A percentile compares a stretch with the other conserved stretches of the same genome.
These are phyloP conservation scores for Calephelis nemesis DNA, from an alignment of 1,140 invertebrate species.

Conservation along the genomic window DNA sequence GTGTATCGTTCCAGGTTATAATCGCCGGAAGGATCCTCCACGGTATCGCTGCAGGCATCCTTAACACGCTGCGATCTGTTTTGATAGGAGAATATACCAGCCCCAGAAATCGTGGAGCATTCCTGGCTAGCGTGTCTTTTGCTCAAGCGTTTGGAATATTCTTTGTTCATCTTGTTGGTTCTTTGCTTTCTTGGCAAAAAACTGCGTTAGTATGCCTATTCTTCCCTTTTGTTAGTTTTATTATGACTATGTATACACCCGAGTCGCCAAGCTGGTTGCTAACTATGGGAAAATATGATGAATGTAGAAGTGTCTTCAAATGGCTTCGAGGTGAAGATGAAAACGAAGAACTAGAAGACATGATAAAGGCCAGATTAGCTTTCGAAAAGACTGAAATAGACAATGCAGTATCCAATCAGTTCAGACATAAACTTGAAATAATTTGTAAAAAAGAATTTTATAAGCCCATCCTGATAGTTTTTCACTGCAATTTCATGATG, in stretches of 20 bases:
- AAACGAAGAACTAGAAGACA: conserved; percentile 53
- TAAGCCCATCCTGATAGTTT: conserved; percentile 55
- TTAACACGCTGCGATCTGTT: conserved; percentile 34
- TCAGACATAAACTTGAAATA: conserved; percentile 32
- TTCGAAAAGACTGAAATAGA: conserved; percentile 31
- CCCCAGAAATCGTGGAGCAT: conserved; percentile 75
- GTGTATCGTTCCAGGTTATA: conserved; percentile 31
- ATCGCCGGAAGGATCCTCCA: conserved; percentile 35
- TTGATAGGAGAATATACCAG: conserved; percentile 61
- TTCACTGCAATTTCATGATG: conserved; percentile 45
- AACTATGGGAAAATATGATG: conserved; percentile 64
- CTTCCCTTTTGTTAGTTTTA: conserved; percentile 65
- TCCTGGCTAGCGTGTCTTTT: conserved; percentile 73
- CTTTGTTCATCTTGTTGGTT: conserved; percentile 76
- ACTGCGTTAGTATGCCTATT: conserved; percentile 71
- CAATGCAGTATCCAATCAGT: conserved; percentile 26
- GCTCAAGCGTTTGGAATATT: conserved; percentile 75
- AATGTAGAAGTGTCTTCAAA: conserved; percentile 67
- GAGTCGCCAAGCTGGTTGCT: conserved; percentile 85
- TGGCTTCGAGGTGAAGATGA: conserved; percentile 69
- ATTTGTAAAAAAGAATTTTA: conserved; percentile 56
- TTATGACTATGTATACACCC: conserved; percentile 77
- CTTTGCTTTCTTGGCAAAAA: conserved; percentile 77
- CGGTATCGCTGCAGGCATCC: conserved; percentile 36
- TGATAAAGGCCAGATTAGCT: conserved; percentile 47